Evolutionary conservation across 1,140 invertebrate species (phyloP).

Genomic region (Oryzaephilus surinamensis): DNA sequence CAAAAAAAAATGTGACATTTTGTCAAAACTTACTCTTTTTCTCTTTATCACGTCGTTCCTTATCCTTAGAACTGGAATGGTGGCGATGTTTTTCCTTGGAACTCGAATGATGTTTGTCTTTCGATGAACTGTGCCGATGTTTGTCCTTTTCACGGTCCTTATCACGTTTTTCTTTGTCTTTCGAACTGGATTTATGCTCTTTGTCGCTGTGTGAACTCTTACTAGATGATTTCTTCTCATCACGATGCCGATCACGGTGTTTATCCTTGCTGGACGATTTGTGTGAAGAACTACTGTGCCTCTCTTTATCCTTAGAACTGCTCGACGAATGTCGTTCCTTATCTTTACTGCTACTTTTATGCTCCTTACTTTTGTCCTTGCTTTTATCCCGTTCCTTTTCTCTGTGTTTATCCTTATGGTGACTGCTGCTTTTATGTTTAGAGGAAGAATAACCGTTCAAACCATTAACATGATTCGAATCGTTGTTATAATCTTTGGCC

Average conservation of each 20-base stretch:
- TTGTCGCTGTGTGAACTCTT: conserved; percentile 30
- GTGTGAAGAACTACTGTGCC: conserved; percentile 39
- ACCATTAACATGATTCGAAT: conserved; percentile 54
- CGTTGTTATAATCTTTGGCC: conserved; percentile 25
- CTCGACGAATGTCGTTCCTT: conserved; percentile 31
- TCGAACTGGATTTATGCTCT: conserved; percentile 38
- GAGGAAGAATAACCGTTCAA: conserved; percentile 55
- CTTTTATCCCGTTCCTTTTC: conserved; percentile 33
- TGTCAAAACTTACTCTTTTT: too few relatives aligned
- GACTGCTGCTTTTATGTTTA: too few relatives aligned
- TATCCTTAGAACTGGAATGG: conserved; percentile 38
- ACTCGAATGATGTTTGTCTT: conserved; percentile 46
- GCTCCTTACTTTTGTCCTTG: conserved; percentile 56
- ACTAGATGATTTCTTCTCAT: conserved; percentile 30
- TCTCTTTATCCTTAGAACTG: conserved; percentile 31
- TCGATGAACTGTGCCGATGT: conserved; percentile 37
- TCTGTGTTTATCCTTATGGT: conserved; percentile 31
- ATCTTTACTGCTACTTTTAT: conserved; percentile 40
- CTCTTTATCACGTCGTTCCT: conserved; percentile 38
- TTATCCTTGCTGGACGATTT: conserved; percentile 45
- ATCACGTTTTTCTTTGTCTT: conserved; percentile 33
- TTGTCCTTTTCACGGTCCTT: conserved; percentile 43
- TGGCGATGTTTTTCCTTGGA: conserved; percentile 34
- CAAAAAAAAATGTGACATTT: too few relatives aligned
- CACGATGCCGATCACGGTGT: conserved; percentile 35